Conservation (phyloP, 2,888 invertebrate genomes). For the Norana najaformis region DNA sequence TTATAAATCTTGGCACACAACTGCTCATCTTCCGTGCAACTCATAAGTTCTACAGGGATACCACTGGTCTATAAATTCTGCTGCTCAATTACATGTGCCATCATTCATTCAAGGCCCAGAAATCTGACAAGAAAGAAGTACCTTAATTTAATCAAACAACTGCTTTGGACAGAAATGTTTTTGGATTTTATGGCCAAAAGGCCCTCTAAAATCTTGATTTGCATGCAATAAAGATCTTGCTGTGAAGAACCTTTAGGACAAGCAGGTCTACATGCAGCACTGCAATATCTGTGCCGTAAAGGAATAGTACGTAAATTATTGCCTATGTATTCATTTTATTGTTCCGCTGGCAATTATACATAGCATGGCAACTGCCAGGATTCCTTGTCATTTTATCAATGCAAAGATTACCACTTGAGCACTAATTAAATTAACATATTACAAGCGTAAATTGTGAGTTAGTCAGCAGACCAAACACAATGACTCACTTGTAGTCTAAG, state of each 20-base stretch:
- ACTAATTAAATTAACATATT: too few species aligned
- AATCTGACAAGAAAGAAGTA: constrained; percentile 6
- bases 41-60: not conserved
- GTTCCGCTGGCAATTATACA: not conserved
- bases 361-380: not conserved
- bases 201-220: not conserved
- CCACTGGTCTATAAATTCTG: not conserved
- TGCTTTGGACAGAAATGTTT: not conserved
- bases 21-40: too few species aligned
- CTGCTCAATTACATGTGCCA: not conserved
- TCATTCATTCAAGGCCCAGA: constrained; percentile 5
- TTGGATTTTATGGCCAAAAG: not conserved
- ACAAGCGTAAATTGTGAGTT: not conserved
- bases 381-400: too few species aligned
- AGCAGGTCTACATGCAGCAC: not conserved
- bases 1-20: not conserved
- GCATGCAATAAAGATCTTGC: not conserved
- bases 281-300: not conserved
- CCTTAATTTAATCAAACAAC: not conserved
- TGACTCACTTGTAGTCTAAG: not conserved
- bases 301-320: not conserved
- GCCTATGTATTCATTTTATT: not conserved
- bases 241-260: not conserved
- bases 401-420: not conserved
- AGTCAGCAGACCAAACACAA: not conserved